Evolutionary conservation across 1,140 invertebrate species (phyloP).

Genomic region (Reticulitermes speratus): DNA sequence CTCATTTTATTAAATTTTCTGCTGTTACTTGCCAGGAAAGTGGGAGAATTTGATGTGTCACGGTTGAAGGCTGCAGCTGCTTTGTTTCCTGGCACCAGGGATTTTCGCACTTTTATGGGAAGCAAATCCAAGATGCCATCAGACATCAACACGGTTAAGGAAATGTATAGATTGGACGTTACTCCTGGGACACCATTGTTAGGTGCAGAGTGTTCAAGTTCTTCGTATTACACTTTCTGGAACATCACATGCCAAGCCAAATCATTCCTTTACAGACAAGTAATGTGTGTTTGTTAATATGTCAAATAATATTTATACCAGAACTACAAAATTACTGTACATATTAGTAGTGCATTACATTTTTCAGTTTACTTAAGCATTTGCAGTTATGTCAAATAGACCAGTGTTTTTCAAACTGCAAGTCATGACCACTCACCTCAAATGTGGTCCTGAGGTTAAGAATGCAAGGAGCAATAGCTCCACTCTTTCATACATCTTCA

Average conservation of each 20-base stretch:
- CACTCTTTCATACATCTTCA: too few relatives aligned
- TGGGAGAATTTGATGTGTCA: constrained; percentile 58
- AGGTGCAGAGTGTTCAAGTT: constrained; percentile 45
- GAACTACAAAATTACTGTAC: too few relatives aligned
- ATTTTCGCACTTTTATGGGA: constrained; percentile 67
- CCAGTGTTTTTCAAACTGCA: background rate
- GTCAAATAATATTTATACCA: too few relatives aligned
- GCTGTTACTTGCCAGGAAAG: background rate
- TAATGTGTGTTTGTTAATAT: constrained; percentile 41
- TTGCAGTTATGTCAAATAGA: constrained; percentile 26
- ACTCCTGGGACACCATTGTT: constrained; percentile 42
- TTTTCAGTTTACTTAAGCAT: background rate
- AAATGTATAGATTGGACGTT: constrained; percentile 35
- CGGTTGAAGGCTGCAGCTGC: constrained; percentile 53
- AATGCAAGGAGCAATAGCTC: too few relatives aligned
- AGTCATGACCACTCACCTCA: too few relatives aligned
- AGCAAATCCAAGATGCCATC: constrained; percentile 42
- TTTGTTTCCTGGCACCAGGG: constrained; percentile 61
- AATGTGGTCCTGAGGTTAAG: too few relatives aligned
- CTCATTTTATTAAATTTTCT: too few relatives aligned
- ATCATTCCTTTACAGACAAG: constrained; percentile 75
- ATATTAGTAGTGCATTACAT: too few relatives aligned
- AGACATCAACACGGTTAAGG: constrained; percentile 45
- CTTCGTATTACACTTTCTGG: constrained; percentile 59
- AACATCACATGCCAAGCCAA: constrained; percentile 59